Percentiles rank a stretch among this genome's conserved stretches.
Conservation (phyloP, 2,113 vertebrate genomes). For the Turdus rufiventris region DNA sequence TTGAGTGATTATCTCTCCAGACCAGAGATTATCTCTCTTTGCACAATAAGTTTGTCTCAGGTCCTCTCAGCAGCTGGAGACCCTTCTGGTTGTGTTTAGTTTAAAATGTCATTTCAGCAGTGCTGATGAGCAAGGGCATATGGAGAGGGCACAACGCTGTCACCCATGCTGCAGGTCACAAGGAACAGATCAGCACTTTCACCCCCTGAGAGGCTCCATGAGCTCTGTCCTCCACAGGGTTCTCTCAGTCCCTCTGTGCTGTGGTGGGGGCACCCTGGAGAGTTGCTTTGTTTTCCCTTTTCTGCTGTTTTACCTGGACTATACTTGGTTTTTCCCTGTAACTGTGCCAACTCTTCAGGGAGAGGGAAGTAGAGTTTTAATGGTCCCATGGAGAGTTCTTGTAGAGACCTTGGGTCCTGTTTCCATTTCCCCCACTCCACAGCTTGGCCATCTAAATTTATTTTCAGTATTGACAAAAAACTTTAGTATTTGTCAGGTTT, state of each 20-base stretch:
- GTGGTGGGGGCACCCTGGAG: rapidly evolving
- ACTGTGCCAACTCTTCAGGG: neutral
- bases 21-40: neutral
- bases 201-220: neutral
- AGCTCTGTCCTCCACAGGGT: rapidly evolving
- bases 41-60: neutral
- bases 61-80: neutral
- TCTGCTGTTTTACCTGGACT: neutral
- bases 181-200: neutral
- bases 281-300: neutral
- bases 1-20: neutral
- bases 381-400: neutral
- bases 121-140: neutral
- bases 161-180: neutral
- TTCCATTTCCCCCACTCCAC: neutral
- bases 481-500: rapidly evolving
- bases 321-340: rapidly evolving
- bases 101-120: neutral
- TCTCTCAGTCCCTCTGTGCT: neutral
- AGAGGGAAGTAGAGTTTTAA: neutral
- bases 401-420: neutral
- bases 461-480: neutral
- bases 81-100: neutral
- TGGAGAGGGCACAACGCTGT: neutral
- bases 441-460: neutral